Evolutionary conservation across 2,888 invertebrate genomes (phyloP).

Genomic region (Augochlorella aurata): DNA sequence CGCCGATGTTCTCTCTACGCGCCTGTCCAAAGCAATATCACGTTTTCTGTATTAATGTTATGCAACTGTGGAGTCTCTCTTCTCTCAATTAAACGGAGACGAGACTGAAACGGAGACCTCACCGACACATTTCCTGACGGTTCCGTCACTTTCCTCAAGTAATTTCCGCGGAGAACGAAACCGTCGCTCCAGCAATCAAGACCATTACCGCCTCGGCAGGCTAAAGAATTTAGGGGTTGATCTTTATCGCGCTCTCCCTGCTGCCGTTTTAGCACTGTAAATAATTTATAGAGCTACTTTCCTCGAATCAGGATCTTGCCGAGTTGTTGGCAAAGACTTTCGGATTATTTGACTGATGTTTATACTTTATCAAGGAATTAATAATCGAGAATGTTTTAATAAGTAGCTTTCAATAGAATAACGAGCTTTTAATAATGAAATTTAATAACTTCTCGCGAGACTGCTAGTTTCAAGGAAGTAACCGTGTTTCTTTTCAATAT

Average conservation of each 20-base stretch:
- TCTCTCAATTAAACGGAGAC: neutral
- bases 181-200: neutral
- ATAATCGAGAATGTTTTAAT: no score
- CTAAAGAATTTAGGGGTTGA: neutral
- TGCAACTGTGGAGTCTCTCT: neutral
- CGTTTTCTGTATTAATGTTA: conserved; percentile 4
- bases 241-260: neutral
- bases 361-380: no score
- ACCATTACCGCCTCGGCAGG: neutral
- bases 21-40: neutral
- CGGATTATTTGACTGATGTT: no score
- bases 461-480: no score
- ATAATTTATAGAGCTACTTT: conserved; percentile 1
- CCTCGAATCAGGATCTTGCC: neutral
- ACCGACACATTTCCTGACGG: neutral
- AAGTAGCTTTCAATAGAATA: no score
- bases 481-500: no score
- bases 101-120: neutral
- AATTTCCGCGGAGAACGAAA: conserved; percentile 11
- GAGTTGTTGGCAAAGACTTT: no score
- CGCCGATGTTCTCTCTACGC: neutral
- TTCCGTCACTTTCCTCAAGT: neutral
- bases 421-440: no score
- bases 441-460: no score
- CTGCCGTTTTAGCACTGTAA: neutral